phyloP scores from a whole-genome alignment of 2,888 invertebrate genomes.

The Drosophila cognata region DNA sequence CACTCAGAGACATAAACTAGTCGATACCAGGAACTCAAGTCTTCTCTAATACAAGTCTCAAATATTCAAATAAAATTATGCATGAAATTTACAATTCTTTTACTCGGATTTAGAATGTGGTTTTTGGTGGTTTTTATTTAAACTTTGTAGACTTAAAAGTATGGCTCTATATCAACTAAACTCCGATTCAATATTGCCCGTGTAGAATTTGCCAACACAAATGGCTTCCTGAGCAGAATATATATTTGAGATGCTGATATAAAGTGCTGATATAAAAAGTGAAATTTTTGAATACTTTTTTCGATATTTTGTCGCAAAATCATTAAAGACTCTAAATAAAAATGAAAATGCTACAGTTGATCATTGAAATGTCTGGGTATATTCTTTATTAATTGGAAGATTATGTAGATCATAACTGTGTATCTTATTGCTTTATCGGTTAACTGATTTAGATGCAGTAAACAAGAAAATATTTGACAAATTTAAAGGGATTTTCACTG shows the following conservation, averaged over 20 bases:
- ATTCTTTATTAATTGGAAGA: neutral
- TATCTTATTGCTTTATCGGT: neutral
- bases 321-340: neutral
- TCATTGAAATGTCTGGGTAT: neutral
- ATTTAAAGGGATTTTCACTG: neutral
- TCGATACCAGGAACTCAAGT: neutral
- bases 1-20: neutral
- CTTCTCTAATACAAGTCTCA: neutral
- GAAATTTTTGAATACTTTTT: neutral
- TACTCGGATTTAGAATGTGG: neutral
- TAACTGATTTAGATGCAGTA: neutral
- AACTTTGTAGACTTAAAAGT: neutral
- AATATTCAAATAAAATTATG: neutral
- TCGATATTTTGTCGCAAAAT: neutral
- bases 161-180: conserved; percentile 6
- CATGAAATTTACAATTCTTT: neutral
- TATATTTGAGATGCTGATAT: neutral
- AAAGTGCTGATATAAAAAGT: neutral
- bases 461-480: neutral
- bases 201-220: conserved; percentile 19
- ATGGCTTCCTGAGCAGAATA: conserved; percentile 23
- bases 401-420: neutral
- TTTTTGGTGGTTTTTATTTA: conserved; percentile 8
- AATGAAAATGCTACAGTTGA: neutral
- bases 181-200: neutral